A percentile compares a stretch with the other conserved stretches of the same genome.
These are phyloP conservation scores for Cryptocephalus moraei DNA, from an alignment of 2,888 invertebrate species.

Conservation along the genomic window DNA sequence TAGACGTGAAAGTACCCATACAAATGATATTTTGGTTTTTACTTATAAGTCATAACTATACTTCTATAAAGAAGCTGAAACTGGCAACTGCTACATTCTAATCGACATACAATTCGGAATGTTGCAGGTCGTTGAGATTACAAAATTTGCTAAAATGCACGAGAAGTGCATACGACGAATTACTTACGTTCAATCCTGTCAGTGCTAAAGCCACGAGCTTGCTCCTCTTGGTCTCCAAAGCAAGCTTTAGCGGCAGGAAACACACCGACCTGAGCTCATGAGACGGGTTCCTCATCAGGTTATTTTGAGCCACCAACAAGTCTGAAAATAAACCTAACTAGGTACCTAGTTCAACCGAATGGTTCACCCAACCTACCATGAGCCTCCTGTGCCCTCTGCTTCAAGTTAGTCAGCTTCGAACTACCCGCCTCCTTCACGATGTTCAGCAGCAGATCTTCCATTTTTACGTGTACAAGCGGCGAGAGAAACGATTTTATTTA, in stretches of 20 bases:
- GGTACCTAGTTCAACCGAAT: too few relatives aligned
- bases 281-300: constrained; percentile 63
- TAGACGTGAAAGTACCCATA: too few relatives aligned
- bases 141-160: too few relatives aligned
- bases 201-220: constrained; percentile 76
- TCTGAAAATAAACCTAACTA: constrained; percentile 45
- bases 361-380: constrained; percentile 50
- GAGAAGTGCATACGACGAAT: background rate
- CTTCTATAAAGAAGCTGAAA: too few relatives aligned
- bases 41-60: too few relatives aligned
- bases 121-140: too few relatives aligned
- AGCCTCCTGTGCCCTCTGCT: constrained; percentile 78
- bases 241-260: constrained; percentile 73
- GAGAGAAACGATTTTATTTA: constrained; percentile 1
- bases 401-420: constrained; percentile 62
- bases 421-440: constrained; percentile 77
- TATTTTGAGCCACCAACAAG: constrained; percentile 69
- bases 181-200: constrained; percentile 80
- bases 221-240: constrained; percentile 78
- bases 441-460: constrained; percentile 82
- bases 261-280: constrained; percentile 77
- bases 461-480: constrained; percentile 28
- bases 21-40: too few relatives aligned
- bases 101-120: too few relatives aligned
- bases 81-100: too few relatives aligned